A percentile compares a stretch with the other conserved stretches of the same genome.
Evolutionary conservation across 2,797 vertebrate species (phyloP).

Genomic region (Sebastes trivittatus): DNA sequence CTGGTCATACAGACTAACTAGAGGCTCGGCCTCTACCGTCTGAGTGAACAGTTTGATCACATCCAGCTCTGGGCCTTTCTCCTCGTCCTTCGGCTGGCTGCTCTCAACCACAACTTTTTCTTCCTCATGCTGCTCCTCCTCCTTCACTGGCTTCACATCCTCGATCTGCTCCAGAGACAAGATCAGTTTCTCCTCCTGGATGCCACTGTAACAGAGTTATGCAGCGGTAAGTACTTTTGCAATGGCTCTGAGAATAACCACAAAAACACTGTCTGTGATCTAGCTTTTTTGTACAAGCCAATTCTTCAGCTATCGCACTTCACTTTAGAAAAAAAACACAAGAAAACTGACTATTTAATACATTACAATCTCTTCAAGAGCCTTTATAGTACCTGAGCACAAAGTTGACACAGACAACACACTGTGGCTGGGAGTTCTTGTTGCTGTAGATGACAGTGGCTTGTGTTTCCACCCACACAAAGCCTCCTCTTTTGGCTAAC

Average conservation of each 20-base stretch:
- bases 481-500: conserved; percentile 96
- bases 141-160: conserved; percentile 76
- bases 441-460: conserved; percentile 98
- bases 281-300: background rate
- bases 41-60: conserved; percentile 86
- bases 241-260: background rate
- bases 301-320: background rate
- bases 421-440: conserved; percentile 98
- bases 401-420: conserved; percentile 98
- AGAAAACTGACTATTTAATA: background rate
- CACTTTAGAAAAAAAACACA: background rate
- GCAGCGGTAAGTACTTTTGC: background rate
- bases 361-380: background rate
- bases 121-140: conserved; percentile 46
- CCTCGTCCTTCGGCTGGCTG: conserved; percentile 13
- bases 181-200: conserved; percentile 92
- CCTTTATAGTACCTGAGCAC: conserved; percentile 89
- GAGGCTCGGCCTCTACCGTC: conserved; percentile 73
- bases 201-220: conserved; percentile 82
- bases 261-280: background rate
- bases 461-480: conserved; percentile 98
- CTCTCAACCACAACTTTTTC: conserved; percentile 9
- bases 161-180: conserved; percentile 95
- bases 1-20: conserved; percentile 89
- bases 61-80: conserved; percentile 80